A percentile compares a stretch with the other conserved stretches of the same genome.
Conservation (phyloP, 2,888 invertebrate genomes). For the Thecocarcelia acutangulata region DNA sequence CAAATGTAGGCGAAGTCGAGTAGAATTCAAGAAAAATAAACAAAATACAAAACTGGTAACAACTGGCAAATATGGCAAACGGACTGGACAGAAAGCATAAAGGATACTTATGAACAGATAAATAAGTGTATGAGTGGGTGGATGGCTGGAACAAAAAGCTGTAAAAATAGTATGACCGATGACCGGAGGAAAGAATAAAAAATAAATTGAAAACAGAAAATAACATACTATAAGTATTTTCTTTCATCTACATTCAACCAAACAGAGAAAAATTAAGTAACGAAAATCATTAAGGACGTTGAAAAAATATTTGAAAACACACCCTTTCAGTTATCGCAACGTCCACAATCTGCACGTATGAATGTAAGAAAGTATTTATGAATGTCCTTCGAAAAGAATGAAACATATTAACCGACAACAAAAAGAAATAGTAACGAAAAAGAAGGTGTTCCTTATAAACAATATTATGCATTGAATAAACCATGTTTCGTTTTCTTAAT, state of each 20-base stretch:
- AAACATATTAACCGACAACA: constrained; percentile 6
- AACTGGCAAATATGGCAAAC: constrained; percentile 47
- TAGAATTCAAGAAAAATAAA: constrained; percentile 36
- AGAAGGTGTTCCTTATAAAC: constrained; percentile 54
- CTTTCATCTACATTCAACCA: neutral
- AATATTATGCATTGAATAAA: constrained; percentile 47
- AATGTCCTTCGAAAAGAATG: constrained; percentile 23
- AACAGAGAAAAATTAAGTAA: constrained; percentile 41
- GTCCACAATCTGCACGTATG: constrained; percentile 37
- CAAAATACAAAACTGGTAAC: constrained; percentile 43
- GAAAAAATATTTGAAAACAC: constrained; percentile 52
- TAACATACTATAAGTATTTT: constrained; percentile 28
- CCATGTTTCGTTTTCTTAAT: constrained; percentile 41
- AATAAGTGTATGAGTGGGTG: constrained; percentile 12
- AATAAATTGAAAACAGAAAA: constrained; percentile 61
- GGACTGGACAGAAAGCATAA: neutral
- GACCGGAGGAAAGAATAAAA: constrained; percentile 22
- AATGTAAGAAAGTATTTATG: constrained; percentile 44
- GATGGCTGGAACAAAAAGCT: neutral
- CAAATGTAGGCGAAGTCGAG: constrained; percentile 62
- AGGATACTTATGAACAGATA: neutral
- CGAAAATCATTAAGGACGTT: constrained; percentile 51
- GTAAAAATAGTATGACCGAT: constrained; percentile 12
- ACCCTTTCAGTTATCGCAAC: constrained; percentile 59
- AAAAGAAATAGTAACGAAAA: neutral